phyloP scores from a whole-genome alignment of 35 echinoderm and acorn worm genomes.

The Ophiothrix spiculata region DNA sequence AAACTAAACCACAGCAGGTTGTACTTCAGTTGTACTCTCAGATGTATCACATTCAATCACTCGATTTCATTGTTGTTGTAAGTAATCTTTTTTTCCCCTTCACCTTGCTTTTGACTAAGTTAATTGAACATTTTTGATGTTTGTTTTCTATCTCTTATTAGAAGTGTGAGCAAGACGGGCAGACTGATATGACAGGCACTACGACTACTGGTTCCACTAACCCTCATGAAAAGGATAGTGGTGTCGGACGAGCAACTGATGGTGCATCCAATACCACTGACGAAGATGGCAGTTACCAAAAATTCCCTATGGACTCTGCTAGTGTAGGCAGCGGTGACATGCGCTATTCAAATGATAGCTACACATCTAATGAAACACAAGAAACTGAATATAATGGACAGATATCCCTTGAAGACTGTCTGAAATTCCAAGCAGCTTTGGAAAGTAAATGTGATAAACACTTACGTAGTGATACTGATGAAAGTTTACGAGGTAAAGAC shows the following conservation, averaged over 20 bases:
- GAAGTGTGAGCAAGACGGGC: constrained; percentile 72
- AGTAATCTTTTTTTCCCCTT: too few species aligned
- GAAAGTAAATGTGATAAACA: constrained; percentile 97
- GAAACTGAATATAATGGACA: constrained; percentile 77
- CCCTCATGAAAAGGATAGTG: constrained; percentile 95
- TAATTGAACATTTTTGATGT: too few species aligned
- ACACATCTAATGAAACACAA: constrained; percentile 75
- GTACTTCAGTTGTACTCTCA: too few species aligned
- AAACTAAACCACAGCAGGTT: too few species aligned
- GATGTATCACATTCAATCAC: too few species aligned
- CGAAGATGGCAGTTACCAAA: constrained; percentile 48
- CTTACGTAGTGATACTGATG: constrained; percentile 92
- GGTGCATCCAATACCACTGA: constrained; percentile 70
- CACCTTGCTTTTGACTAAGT: too few species aligned
- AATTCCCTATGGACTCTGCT: constrained; percentile 51
- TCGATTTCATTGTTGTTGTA: too few species aligned
- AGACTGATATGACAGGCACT: constrained; percentile 90
- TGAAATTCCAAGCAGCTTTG: constrained; percentile 91
- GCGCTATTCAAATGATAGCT: constrained; percentile 94
- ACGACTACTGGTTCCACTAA: constrained; percentile 74
- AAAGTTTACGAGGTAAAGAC: constrained; percentile 89
- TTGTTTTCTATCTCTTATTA: background rate
- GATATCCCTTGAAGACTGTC: constrained; percentile 85
- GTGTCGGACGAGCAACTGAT: constrained; percentile 91
- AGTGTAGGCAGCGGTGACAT: constrained; percentile 88